These are phyloP conservation scores for Tiliacea aurago DNA, from an alignment of 2,888 invertebrate species.

Conservation along the genomic window DNA sequence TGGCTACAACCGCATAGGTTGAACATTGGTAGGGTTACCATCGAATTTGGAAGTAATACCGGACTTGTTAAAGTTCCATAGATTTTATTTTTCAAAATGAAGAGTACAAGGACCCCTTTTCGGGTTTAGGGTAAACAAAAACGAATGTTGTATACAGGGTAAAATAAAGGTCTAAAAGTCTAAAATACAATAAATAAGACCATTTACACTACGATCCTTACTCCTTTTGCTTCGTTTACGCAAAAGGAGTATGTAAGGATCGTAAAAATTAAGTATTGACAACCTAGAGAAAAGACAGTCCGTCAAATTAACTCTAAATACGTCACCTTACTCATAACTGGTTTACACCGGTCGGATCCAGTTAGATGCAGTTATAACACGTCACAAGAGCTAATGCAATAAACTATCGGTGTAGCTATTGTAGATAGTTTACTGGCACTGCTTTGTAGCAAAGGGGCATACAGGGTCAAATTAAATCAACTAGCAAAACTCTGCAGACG, in stretches of 20 bases:
- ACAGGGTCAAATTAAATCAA: no score
- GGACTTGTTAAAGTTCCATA: background rate
- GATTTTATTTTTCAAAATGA: no score
- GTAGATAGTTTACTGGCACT: constrained; percentile 6
- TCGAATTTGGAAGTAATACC: background rate
- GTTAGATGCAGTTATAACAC: constrained; percentile 62
- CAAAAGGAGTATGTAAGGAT: no score
- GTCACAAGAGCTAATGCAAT: constrained; percentile 63
- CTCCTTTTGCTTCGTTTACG: no score
- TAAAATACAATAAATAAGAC: no score
- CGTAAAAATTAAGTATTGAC: no score
- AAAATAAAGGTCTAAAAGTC: no score
- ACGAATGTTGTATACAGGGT: no score
- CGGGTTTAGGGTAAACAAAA: no score
- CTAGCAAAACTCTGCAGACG: no score
- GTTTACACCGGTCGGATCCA: constrained; percentile 50
- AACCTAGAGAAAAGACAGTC: background rate
- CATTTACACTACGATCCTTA: no score
- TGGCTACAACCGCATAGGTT: constrained; percentile 21
- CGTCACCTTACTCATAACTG: constrained; percentile 35
- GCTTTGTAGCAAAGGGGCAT: background rate
- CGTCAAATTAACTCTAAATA: background rate
- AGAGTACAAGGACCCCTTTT: no score
- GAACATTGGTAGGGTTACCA: constrained; percentile 22
- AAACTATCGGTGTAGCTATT: constrained; percentile 30